Evolutionary conservation across 2,888 invertebrate genomes (phyloP).

Genomic region (Plebejus melissa): DNA sequence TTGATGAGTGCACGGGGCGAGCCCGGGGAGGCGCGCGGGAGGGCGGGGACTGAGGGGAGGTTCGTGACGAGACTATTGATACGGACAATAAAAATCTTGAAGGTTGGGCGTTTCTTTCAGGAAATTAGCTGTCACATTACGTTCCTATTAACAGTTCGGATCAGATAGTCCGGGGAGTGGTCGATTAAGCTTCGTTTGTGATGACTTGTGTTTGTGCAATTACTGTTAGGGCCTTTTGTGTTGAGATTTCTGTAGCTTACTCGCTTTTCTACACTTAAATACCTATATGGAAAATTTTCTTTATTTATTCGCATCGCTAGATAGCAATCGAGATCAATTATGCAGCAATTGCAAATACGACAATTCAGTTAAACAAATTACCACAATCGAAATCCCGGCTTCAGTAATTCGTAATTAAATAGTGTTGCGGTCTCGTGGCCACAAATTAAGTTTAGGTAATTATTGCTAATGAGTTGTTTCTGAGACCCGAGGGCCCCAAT

Average conservation of each 20-base stretch:
- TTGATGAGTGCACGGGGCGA: slow-evolving; percentile 57
- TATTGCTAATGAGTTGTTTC: slow-evolving; percentile 63
- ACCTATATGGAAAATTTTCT: not conserved
- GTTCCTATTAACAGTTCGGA: slow-evolving; percentile 54
- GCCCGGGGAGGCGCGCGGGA: slow-evolving; percentile 35
- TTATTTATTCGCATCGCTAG: not conserved
- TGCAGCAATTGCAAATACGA: not conserved
- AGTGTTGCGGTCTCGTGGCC: slow-evolving; percentile 43
- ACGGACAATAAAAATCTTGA: slow-evolving; percentile 59
- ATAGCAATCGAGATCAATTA: not conserved
- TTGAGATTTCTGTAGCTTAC: not conserved
- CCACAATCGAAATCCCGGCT: not conserved
- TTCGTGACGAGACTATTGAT: slow-evolving; percentile 64
- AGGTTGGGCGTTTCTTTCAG: slow-evolving; percentile 61
- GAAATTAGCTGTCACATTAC: slow-evolving; percentile 75
- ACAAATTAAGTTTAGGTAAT: slow-evolving; percentile 66
- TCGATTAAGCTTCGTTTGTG: slow-evolving; percentile 29
- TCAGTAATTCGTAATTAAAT: slow-evolving; percentile 42
- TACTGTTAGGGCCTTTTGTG: slow-evolving; percentile 15
- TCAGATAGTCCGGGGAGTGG: slow-evolving; percentile 36
- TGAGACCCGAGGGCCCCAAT: slow-evolving; percentile 48
- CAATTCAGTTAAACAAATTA: not conserved
- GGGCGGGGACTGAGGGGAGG: slow-evolving; percentile 39
- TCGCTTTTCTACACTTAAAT: not conserved
- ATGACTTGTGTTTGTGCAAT: slow-evolving; percentile 23